A percentile compares a stretch with the other conserved stretches of the same genome.
Conservation (phyloP, 2,113 vertebrate species). For the Centrocercus urophasianus region DNA sequence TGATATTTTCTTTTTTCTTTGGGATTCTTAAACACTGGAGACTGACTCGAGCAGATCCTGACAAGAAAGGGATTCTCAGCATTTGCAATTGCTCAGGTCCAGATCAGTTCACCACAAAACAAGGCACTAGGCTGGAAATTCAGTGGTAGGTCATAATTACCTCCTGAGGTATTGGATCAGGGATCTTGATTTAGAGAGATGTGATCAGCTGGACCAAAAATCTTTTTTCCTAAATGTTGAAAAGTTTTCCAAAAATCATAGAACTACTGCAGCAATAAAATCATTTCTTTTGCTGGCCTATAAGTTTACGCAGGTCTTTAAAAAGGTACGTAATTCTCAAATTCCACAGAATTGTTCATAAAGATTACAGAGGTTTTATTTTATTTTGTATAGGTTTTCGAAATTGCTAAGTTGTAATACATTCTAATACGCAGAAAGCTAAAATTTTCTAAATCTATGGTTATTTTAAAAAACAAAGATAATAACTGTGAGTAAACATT, state of each 20-base stretch:
- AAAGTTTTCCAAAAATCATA: neutral
- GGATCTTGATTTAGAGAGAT: neutral
- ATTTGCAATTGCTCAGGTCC: neutral
- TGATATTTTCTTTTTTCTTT: neutral
- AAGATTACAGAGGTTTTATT: neutral
- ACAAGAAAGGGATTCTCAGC: neutral
- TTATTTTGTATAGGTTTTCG: neutral
- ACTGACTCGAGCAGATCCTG: neutral
- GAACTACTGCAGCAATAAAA: neutral
- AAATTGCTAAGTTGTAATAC: neutral
- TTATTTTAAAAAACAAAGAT: neutral
- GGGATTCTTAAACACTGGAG: neutral
- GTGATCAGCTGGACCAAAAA: neutral
- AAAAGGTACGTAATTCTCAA: neutral
- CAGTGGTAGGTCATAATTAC: neutral
- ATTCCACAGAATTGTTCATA: neutral
- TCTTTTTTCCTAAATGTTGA: neutral
- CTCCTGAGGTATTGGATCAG: neutral
- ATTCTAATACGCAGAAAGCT: neutral
- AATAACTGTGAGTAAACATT: no score
- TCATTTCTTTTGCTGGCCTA: neutral
- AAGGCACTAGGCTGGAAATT: neutral
- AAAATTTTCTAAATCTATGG: neutral
- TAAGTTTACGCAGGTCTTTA: neutral
- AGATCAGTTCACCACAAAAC: neutral